A percentile compares a stretch with the other conserved stretches of the same genome.
Conservation (phyloP, 2,888 invertebrate species). For the Lacanobia wlatinum region DNA sequence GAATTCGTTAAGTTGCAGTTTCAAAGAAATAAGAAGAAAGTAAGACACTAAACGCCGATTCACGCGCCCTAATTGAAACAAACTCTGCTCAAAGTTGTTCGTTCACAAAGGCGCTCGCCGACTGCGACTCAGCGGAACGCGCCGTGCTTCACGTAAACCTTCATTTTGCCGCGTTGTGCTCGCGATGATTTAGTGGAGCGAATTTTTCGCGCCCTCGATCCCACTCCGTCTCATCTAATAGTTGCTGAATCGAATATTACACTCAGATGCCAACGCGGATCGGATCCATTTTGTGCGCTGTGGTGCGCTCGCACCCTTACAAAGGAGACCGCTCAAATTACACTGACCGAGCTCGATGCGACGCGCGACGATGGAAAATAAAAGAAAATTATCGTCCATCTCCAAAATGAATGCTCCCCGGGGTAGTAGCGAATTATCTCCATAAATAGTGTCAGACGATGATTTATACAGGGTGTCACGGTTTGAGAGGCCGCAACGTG, state of each 20-base stretch:
- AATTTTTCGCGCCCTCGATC: slow-evolving; percentile 73
- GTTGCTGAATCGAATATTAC: slow-evolving; percentile 79
- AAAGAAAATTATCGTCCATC: slow-evolving; percentile 72
- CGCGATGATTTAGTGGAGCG: slow-evolving; percentile 78
- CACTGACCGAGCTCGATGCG: slow-evolving; percentile 63
- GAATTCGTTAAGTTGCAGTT: slow-evolving; percentile 67
- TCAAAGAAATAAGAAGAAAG: slow-evolving; percentile 67
- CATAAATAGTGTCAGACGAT: slow-evolving; percentile 79
- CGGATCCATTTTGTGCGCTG: slow-evolving; percentile 59
- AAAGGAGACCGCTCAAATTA: slow-evolving; percentile 53
- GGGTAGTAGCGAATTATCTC: slow-evolving; percentile 73
- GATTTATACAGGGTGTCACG: slow-evolving; percentile 74
- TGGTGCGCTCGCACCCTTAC: slow-evolving; percentile 59
- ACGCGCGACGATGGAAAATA: slow-evolving; percentile 68
- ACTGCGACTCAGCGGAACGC: slow-evolving; percentile 70
- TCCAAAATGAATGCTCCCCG: slow-evolving; percentile 67
- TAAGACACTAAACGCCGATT: slow-evolving; percentile 74
- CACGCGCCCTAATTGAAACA: slow-evolving; percentile 79
- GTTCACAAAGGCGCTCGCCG: slow-evolving; percentile 66
- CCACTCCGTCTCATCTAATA: slow-evolving; percentile 71
- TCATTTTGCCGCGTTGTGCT: slow-evolving; percentile 72
- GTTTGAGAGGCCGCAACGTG: slow-evolving; percentile 72
- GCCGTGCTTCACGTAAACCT: slow-evolving; percentile 67
- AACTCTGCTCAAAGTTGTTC: slow-evolving; percentile 70
- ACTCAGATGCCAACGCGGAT: slow-evolving; percentile 63